phyloP scores from a whole-genome alignment of 2,797 vertebrate genomes.

The Sternarchorhynchus goeldii region DNA sequence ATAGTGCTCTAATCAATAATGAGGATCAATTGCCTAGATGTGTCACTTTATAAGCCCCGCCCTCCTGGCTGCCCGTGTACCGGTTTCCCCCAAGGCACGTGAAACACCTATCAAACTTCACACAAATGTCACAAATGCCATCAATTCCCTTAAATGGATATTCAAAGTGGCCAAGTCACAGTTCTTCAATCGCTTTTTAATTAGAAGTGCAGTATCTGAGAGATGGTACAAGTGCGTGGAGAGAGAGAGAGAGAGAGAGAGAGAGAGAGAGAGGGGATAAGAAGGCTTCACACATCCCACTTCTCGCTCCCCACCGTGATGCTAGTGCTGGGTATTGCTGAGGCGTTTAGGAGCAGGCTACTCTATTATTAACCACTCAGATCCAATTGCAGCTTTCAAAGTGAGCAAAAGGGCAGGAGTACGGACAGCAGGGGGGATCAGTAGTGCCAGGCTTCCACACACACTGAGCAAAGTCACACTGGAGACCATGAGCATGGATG shows the following conservation, averaged over 20 bases:
- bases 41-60: conserved; percentile 50
- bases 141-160: conserved; percentile 67
- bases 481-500: not conserved
- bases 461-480: conserved; percentile 8
- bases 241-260: conserved; percentile 15
- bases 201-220: conserved; percentile 56
- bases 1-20: conserved; percentile 65
- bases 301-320: conserved; percentile 37
- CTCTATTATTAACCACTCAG: conserved; percentile 51
- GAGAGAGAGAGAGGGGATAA: conserved; percentile 21
- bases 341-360: conserved; percentile 51
- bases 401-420: conserved; percentile 42
- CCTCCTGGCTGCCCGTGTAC: not conserved
- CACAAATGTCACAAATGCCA: conserved; percentile 68
- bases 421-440: conserved; percentile 12
- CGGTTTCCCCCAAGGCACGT: conserved; percentile 44
- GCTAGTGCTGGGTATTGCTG: conserved; percentile 38
- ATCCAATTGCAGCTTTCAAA: conserved; percentile 24
- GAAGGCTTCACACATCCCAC: conserved; percentile 47
- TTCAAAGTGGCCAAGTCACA: conserved; percentile 61
- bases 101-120: conserved; percentile 59
- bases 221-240: conserved; percentile 46
- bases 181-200: conserved; percentile 63
- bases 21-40: conserved; percentile 58
- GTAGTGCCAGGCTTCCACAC: conserved; percentile 16